phyloP scores from a whole-genome alignment of 2,113 vertebrate genomes.

The Nicator chloris region DNA sequence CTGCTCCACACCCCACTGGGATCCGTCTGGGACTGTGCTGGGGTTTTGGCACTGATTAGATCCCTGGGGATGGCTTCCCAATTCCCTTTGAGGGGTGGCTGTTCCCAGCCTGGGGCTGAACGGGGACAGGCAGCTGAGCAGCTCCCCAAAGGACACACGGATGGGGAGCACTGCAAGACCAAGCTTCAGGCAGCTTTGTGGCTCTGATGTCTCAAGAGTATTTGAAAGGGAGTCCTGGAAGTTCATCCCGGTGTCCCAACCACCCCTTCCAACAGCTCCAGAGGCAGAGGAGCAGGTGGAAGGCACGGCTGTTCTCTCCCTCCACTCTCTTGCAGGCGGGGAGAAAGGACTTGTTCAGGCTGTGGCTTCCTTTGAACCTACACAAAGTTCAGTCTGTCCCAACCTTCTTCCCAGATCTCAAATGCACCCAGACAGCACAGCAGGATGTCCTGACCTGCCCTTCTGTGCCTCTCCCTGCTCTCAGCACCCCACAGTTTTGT shows the following conservation, averaged over 20 bases:
- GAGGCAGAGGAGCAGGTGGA: not conserved
- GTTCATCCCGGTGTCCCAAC: not conserved
- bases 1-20: not conserved
- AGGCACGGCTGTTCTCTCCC: accelerated
- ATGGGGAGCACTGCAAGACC: not conserved
- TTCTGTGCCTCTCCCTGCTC: not conserved
- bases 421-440: not conserved
- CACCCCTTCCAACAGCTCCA: not conserved
- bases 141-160: not conserved
- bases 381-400: not conserved
- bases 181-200: not conserved
- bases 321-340: not conserved
- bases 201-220: accelerated
- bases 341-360: accelerated
- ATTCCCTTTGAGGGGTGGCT: not conserved
- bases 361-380: not conserved
- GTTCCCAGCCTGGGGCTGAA: not conserved
- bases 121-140: not conserved
- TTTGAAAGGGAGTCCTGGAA: not conserved
- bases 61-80: not conserved
- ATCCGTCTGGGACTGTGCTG: not conserved
- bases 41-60: not conserved
- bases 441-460: not conserved
- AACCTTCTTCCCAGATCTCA: not conserved
- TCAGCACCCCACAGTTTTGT: accelerated